phyloP scores from a whole-genome alignment of 1,140 invertebrate genomes.

The Drosophila micromelanica region DNA sequence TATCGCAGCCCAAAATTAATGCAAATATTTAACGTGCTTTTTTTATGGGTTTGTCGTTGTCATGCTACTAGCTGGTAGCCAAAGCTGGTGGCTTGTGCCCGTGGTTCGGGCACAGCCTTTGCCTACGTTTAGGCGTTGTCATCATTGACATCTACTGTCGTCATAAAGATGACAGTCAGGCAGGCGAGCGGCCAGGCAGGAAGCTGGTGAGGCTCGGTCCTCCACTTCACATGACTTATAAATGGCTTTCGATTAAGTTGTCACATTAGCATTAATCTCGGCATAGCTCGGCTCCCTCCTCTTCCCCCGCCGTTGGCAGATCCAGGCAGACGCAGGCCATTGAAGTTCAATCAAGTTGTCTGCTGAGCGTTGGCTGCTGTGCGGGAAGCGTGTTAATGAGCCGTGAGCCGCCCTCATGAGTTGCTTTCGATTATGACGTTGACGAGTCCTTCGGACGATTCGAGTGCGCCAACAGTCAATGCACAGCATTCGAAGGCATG shows the following conservation, averaged over 20 bases:
- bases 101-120: conserved; percentile 15
- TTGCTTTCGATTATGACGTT: conserved; percentile 42
- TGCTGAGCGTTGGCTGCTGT: conserved; percentile 38
- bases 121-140: conserved; percentile 38
- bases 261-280: conserved; percentile 82
- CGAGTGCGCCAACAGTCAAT: background rate
- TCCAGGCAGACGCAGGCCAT: conserved; percentile 30
- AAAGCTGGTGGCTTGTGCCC: background rate
- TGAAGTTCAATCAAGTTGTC: conserved; percentile 77
- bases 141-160: conserved; percentile 38
- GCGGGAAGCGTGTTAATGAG: conserved; percentile 65
- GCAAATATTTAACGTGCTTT: conserved; percentile 78
- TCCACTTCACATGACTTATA: conserved; percentile 80
- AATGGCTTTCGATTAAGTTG: conserved; percentile 83
- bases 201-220: conserved; percentile 7
- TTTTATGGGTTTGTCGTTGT: conserved; percentile 79
- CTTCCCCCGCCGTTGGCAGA: background rate
- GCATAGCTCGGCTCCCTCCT: conserved; percentile 13
- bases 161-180: conserved; percentile 49
- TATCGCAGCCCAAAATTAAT: conserved; percentile 69
- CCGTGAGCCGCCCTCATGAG: conserved; percentile 58
- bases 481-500: conserved; percentile 13
- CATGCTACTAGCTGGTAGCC: conserved; percentile 35
- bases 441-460: conserved; percentile 1
- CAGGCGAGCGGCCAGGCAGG: background rate